Conservation (phyloP, 2,888 invertebrate genomes). For the Ariolimax columbianus region DNA sequence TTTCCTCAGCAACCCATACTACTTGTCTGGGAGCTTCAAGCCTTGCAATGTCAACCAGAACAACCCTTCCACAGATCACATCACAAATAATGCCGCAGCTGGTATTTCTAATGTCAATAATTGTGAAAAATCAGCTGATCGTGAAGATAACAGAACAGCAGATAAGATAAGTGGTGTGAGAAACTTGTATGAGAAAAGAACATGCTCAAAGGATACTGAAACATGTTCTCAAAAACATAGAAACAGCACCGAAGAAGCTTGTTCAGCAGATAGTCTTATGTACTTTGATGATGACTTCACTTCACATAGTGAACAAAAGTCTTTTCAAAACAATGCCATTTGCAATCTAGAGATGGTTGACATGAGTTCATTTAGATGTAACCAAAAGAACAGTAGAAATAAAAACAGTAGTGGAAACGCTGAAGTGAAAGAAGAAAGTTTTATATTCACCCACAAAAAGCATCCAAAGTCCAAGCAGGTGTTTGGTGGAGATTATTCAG, state of each 20-base stretch:
- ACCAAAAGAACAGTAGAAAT: neutral
- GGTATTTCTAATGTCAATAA: neutral
- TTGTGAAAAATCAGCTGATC: neutral
- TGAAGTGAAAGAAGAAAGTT: neutral
- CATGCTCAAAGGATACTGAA: neutral
- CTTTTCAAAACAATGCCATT: neutral
- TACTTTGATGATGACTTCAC: neutral
- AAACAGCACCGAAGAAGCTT: no score
- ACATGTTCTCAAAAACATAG: neutral
- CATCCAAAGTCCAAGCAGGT: neutral
- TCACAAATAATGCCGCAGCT: neutral
- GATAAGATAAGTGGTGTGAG: neutral
- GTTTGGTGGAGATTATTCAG: neutral
- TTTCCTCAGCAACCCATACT: conserved; percentile 39
- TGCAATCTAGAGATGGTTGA: neutral
- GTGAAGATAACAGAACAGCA: neutral
- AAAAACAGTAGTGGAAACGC: neutral
- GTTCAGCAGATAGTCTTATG: neutral
- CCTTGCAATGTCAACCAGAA: conserved; percentile 2
- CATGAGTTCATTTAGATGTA: neutral
- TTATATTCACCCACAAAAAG: neutral
- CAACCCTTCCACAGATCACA: conserved; percentile 3
- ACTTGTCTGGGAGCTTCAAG: neutral
- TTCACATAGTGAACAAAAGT: neutral
- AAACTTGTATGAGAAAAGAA: neutral